Base-by-base conservation (phyloP, 2,113 vertebrate genomes). In the Varanus salvator region DNA sequence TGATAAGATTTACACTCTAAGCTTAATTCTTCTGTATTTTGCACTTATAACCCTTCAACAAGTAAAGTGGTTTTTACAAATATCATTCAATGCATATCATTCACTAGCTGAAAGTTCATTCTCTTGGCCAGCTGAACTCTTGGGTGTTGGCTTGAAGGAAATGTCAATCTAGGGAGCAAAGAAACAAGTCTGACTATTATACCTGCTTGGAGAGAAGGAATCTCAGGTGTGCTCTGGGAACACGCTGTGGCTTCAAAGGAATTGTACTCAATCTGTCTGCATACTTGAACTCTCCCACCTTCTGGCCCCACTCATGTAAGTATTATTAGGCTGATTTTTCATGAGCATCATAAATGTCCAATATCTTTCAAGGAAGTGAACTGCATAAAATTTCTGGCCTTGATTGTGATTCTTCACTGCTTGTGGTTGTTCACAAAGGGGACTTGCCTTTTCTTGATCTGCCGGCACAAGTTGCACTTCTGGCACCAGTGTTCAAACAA, bases 361-460 rank as follows among this genome's bases (percentile, higher is more conserved):
- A 14, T 34, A 74, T 75, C n/a, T 75, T 75, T 38, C 34, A 21
- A 44, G 74, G 74, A 76, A 38, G 44, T 44, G 8, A 76, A 44
- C 44, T 19, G 34, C 23, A 8, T 44, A 38, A 76, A 44, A 76
- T 19, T 6, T 76, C 34, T 76, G 74, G 0, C 38, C 74, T 29
- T 44, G 38, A 6, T 44, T 44, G 38, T 44, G 8, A 8, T 34
- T 8, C 23, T 19, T 21, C 34, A 38, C 34, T 76, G 34, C 17
- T 76, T 21, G 34, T 19, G 74, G 38, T 90, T 69, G 68, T 80
- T 80, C 48, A 90, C 87, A 88, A 80, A 54, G 77, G 48, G 12
- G 23, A 27, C 11, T 29, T 15, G 4, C 25, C 0, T 8, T 14
- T 74, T 1, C 25, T 83, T 50, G 64, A 57, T 88, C 14, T 2